Evolutionary conservation across 1,140 invertebrate genomes (phyloP).

Genomic region (Aporrectodea caliginosa): DNA sequence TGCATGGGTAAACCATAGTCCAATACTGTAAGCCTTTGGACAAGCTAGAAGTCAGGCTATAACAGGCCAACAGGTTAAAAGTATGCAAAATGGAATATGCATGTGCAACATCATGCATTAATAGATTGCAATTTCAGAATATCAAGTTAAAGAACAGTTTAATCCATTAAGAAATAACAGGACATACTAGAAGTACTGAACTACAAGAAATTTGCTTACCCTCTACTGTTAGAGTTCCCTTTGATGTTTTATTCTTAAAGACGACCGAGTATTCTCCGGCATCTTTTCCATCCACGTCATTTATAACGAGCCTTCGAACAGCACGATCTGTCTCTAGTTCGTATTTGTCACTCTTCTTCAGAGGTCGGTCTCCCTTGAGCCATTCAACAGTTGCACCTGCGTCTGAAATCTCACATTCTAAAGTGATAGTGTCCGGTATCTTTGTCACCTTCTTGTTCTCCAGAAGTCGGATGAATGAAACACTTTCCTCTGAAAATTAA

Average conservation of each 20-base stretch:
- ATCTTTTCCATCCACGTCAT: slow-evolving; percentile 70
- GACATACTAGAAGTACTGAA: neutral
- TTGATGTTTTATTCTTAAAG: slow-evolving; percentile 73
- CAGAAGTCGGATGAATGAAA: slow-evolving; percentile 19
- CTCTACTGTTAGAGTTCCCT: slow-evolving; percentile 77
- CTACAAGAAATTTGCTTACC: slow-evolving; percentile 55
- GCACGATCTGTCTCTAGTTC: slow-evolving; percentile 69
- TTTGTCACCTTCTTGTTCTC: slow-evolving; percentile 22
- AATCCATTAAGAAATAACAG: too few relatives aligned
- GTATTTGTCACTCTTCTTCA: slow-evolving; percentile 69
- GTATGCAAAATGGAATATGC: too few relatives aligned
- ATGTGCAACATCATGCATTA: too few relatives aligned
- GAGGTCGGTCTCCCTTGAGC: slow-evolving; percentile 58
- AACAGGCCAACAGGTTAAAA: too few relatives aligned
- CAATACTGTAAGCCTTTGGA: too few relatives aligned
- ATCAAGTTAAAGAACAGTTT: too few relatives aligned
- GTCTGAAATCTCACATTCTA: slow-evolving; percentile 25
- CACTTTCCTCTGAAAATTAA: slow-evolving; percentile 20
- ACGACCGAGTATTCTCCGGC: slow-evolving; percentile 74
- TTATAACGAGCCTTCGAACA: slow-evolving; percentile 72
- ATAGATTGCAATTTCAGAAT: too few relatives aligned
- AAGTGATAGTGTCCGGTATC: slow-evolving; percentile 27
- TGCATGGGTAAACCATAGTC: too few relatives aligned
- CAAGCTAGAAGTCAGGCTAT: too few relatives aligned
- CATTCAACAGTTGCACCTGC: slow-evolving; percentile 22